Evolutionary conservation across 2,888 invertebrate genomes (phyloP).

Genomic region (Crepidodera aurea): DNA sequence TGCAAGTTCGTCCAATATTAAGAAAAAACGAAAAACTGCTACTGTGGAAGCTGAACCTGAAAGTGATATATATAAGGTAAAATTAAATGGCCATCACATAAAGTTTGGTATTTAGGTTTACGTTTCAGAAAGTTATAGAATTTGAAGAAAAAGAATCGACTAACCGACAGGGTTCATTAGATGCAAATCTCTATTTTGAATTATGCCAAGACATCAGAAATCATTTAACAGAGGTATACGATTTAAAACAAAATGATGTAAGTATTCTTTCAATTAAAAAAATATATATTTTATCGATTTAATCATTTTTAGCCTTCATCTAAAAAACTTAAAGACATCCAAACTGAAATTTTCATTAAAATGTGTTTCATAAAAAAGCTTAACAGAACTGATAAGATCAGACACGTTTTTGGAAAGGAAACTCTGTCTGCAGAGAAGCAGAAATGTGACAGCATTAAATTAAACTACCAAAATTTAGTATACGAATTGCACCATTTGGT

Average conservation of each 20-base stretch:
- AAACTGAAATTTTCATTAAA: slow-evolving; percentile 74
- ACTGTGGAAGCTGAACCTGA: slow-evolving; percentile 62
- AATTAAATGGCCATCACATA: neutral
- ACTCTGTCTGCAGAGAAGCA: slow-evolving; percentile 83
- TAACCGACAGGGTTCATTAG: slow-evolving; percentile 70
- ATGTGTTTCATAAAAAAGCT: slow-evolving; percentile 88
- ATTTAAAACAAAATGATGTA: slow-evolving; percentile 47
- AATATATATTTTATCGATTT: neutral
- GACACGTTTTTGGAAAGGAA: slow-evolving; percentile 84
- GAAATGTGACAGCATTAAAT: slow-evolving; percentile 87
- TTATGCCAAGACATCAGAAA: slow-evolving; percentile 76
- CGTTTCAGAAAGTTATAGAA: slow-evolving; percentile 69
- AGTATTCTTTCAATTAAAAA: slow-evolving; percentile 15
- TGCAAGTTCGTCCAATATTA: slow-evolving; percentile 63
- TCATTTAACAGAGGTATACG: slow-evolving; percentile 73
- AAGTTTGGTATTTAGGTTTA: neutral
- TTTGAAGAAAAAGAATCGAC: slow-evolving; percentile 80
- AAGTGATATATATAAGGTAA: slow-evolving; percentile 69
- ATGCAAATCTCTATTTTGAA: slow-evolving; percentile 72
- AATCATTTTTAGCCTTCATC: slow-evolving; percentile 60
- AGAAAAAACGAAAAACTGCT: slow-evolving; percentile 67
- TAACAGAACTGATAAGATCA: slow-evolving; percentile 89
- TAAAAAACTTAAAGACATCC: slow-evolving; percentile 30
- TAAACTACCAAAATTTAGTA: slow-evolving; percentile 90
- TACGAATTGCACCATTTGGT: slow-evolving; percentile 94